Base-by-base conservation (phyloP, 2,888 invertebrate species). In the Machimus atricapillus region DNA sequence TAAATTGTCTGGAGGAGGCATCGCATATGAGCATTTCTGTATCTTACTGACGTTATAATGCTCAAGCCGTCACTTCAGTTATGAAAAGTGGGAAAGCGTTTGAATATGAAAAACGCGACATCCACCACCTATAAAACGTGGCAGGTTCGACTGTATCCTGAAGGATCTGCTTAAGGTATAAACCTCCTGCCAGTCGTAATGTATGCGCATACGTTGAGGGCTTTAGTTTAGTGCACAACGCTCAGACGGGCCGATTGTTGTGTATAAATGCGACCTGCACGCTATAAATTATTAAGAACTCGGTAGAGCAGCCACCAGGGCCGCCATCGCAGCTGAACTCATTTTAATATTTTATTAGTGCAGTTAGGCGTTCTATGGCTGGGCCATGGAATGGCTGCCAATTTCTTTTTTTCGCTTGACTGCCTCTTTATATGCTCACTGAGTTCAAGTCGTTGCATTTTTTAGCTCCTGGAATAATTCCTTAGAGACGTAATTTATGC, bases 191-290 rank as follows among this genome's bases (percentile, higher is more conserved):
- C 19, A 4, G 23, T 8, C 66, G 66, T 66, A 66, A 85, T 74
- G 27, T 74, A 85, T 85, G 85, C 85, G 85, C 85, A 85, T 85
- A 85, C 37, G 74, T 85, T 85, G 74, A 74, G 73, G 16, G 7
- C 83, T 34, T 52, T 66, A 12, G 66, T 19, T 58, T 43, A n/a
- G 43, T 27, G 66, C 66, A 23, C 66, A 66, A 23, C 23, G 66
- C 19, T 52, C 16, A 23, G 23, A 12, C 66, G 27, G 23, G 66
- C 19, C 19, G 66, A 19, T 66, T 66, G 66, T 66, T 66, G 66
- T 56, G 56, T 27, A 66, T 66, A 66, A 66, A 27, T 23, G 27
- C 27, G 66, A 66, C 23, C 66, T 66, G 66, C 66, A 66, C 23
- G 27, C 66, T 12, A 66, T 66, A 66, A 66, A 66, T 66, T 66